phyloP scores from a whole-genome alignment of 2,888 invertebrate species.

The Coelogynopora nodosa region DNA sequence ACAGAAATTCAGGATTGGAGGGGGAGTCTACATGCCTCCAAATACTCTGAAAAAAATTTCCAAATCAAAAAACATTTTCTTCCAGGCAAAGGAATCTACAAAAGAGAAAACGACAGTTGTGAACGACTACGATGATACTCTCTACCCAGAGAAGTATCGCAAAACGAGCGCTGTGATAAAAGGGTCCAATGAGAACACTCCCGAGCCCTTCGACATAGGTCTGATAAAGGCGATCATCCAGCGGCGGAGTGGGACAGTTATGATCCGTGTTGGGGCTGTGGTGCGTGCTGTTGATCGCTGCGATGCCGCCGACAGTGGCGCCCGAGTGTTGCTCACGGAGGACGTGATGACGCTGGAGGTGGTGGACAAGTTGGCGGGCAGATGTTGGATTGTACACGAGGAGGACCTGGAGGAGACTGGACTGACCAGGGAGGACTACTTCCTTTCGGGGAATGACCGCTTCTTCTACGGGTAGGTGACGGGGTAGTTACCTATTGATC shows the following conservation, averaged over 20 bases:
- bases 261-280: background rate
- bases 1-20: background rate
- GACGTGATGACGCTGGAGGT: background rate
- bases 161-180: slow-evolving; percentile 69
- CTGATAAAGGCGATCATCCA: background rate
- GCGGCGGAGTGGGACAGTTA: background rate
- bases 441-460: slow-evolving; percentile 68
- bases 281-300: background rate
- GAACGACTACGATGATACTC: slow-evolving; percentile 65
- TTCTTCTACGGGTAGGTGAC: slow-evolving; percentile 68
- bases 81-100: background rate
- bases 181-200: slow-evolving; percentile 71
- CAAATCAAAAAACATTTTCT: background rate
- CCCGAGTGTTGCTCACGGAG: slow-evolving; percentile 65
- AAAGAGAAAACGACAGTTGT: background rate
- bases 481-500: too few species aligned
- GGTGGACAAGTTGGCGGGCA: slow-evolving; percentile 66
- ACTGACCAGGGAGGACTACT: slow-evolving; percentile 66
- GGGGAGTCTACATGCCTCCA: background rate
- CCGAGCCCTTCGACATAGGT: slow-evolving; percentile 65
- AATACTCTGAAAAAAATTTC: background rate
- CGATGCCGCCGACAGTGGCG: slow-evolving; percentile 57
- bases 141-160: slow-evolving; percentile 76
- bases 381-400: slow-evolving; percentile 70
- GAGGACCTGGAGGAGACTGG: slow-evolving; percentile 65